Evolutionary conservation across 2,113 vertebrate species (phyloP).

Genomic region (Oncorhynchus masou): DNA sequence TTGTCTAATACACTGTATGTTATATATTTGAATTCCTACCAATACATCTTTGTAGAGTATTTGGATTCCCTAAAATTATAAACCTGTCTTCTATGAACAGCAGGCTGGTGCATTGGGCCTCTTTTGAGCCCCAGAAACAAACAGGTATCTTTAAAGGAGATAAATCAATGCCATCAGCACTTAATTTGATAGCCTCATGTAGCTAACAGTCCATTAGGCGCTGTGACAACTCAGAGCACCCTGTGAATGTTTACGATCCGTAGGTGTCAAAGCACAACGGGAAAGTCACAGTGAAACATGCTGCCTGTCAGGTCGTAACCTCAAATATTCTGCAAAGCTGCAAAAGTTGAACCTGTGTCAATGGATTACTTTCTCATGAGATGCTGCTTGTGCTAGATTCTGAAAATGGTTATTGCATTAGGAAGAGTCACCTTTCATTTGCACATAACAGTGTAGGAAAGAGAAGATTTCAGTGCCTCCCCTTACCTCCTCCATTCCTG

Average conservation of each 20-base stretch:
- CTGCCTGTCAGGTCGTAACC: not conserved
- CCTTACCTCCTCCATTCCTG: not conserved
- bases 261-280: not conserved
- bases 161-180: slow-evolving; percentile 1
- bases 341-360: slow-evolving; percentile 4
- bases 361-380: slow-evolving; percentile 7
- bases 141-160: not conserved
- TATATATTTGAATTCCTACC: not conserved
- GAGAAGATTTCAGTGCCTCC: slow-evolving; percentile 1
- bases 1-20: not conserved
- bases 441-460: slow-evolving; percentile 41
- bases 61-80: not conserved
- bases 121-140: not conserved
- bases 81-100: not conserved
- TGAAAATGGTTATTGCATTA: slow-evolving; percentile 5
- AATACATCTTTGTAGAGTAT: not conserved
- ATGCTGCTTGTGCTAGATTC: not conserved
- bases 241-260: not conserved
- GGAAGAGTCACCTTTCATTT: slow-evolving; percentile 20
- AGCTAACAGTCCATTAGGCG: slow-evolving; percentile 1
- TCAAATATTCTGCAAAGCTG: slow-evolving; percentile 5
- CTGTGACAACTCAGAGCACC: not conserved
- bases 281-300: slow-evolving; percentile 3
- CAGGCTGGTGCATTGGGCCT: no score
- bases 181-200: slow-evolving; percentile 6